Conservation (phyloP, 2,113 vertebrate species). For the Dolichotis patagonum region DNA sequence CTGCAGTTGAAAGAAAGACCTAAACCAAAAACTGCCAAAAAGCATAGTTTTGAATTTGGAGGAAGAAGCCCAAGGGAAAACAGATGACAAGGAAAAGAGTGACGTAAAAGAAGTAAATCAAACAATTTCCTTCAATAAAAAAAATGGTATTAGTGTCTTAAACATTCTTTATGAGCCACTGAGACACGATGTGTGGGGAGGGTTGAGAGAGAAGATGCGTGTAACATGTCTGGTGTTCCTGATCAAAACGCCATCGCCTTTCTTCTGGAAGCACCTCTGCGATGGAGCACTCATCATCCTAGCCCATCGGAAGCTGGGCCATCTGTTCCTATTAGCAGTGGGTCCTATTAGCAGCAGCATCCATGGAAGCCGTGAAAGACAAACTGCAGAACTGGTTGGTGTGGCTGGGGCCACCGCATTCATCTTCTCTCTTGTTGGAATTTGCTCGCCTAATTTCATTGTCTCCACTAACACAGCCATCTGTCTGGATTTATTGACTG, state of each 20-base stretch:
- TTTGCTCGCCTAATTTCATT: constrained; percentile 82
- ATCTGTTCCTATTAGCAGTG: constrained; percentile 58
- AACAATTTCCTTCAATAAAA: background rate
- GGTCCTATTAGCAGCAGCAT: constrained; percentile 26
- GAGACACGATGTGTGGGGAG: rapidly evolving
- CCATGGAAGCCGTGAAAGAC: constrained; percentile 50
- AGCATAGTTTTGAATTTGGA: background rate
- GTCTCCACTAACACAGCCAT: constrained; percentile 71
- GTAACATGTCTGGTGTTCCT: background rate
- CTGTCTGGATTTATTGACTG: constrained; percentile 80
- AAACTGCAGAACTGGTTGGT: constrained; percentile 55
- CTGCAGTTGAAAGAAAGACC: background rate
- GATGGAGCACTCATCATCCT: constrained; percentile 55
- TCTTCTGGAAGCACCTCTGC: constrained; percentile 6
- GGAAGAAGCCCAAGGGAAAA: background rate
- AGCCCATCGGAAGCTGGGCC: background rate
- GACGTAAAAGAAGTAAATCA: background rate
- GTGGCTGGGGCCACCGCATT: constrained; percentile 57
- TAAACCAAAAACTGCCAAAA: background rate
- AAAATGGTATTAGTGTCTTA: background rate
- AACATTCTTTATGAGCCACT: background rate
- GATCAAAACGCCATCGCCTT: background rate
- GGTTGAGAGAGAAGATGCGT: background rate
- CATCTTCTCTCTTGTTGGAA: constrained; percentile 70
- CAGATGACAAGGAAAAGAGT: background rate